Evolutionary conservation across 1,140 invertebrate genomes (phyloP), one percentile per base, ranked within the genome.

Genomic region (Drosophila sp.): DNA sequence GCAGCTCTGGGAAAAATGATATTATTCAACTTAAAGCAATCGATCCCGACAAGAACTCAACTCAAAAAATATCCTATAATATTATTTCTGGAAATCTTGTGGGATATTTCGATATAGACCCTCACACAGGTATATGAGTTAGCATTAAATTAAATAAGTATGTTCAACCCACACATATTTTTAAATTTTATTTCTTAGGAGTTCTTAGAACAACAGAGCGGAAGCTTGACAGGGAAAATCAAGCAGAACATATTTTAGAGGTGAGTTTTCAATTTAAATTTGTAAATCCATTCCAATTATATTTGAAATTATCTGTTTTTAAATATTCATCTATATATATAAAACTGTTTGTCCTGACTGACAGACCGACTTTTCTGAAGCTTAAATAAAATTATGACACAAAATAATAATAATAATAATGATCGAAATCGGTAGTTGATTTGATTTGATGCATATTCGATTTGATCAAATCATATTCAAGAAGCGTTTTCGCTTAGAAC

Each of bases 11-110:
- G 32, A 96, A 95, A 50, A 94, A 94, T 45, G 93, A 93, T 43
- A 95, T 99, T 7, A 93, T 97, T 2, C 94, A 96, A 90, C 93
- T 99, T 11, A 93, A 94, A 61, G 97, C 97, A 7, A 93, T 93
- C 51, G 98, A 99, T 93, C 94, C 93, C 13, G 98, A 99, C 92
- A 93, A 94, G 36, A 94, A 95, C 78, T 93, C 94, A 16, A 92
- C 93, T 41, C 94, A 95, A 81, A 93, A 93, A 66, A 93, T 98
- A 80, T 94, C 94, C 32, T 98, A 95, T 91, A 94, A 94, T 70
- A 98, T 99, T 92, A 95, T 95, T 0, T 96, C 96, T 29, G 98
- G 97, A 75, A 98, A 99, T 94, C 95, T 97, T 0, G 96, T 97
- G 83, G 95, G 96, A 46, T 96, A 97, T 83, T 99, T 99, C 92